Conservation (phyloP, 2,113 vertebrate genomes). For the Baryphthengus martii region DNA sequence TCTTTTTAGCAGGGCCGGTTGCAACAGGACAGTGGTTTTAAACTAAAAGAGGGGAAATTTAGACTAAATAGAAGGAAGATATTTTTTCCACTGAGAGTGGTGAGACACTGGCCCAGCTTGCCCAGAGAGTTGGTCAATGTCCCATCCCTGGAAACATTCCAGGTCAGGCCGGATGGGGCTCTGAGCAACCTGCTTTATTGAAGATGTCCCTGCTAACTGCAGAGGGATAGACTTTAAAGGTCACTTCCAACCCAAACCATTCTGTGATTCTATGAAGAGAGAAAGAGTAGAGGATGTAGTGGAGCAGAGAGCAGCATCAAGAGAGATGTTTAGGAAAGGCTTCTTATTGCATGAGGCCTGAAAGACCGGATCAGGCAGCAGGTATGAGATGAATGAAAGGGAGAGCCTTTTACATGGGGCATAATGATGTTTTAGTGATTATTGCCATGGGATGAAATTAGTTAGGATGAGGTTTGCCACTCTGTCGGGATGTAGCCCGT, state of each 20-base stretch:
- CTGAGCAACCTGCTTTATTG: neutral
- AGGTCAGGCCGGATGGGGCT: neutral
- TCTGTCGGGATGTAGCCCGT: fast-evolving
- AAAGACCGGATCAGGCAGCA: fast-evolving
- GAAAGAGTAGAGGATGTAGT: no score
- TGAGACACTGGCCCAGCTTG: neutral
- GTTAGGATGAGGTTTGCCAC: neutral
- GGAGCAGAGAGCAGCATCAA: neutral
- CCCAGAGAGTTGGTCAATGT: neutral
- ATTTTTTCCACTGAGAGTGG: neutral
- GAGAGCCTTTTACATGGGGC: fast-evolving
- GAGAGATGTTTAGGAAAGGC: neutral
- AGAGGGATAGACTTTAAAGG: neutral
- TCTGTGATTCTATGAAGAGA: neutral
- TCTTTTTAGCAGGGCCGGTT: neutral
- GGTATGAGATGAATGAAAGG: neutral
- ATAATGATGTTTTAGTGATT: neutral
- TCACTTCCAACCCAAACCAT: neutral
- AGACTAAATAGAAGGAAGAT: neutral
- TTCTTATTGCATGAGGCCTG: neutral
- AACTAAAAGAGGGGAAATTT: neutral
- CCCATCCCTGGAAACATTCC: neutral
- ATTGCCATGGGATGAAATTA: neutral
- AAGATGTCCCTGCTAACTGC: neutral
- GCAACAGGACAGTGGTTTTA: neutral